Conservation (phyloP, 2,888 invertebrate genomes). For the Troides oblongomaculatus region DNA sequence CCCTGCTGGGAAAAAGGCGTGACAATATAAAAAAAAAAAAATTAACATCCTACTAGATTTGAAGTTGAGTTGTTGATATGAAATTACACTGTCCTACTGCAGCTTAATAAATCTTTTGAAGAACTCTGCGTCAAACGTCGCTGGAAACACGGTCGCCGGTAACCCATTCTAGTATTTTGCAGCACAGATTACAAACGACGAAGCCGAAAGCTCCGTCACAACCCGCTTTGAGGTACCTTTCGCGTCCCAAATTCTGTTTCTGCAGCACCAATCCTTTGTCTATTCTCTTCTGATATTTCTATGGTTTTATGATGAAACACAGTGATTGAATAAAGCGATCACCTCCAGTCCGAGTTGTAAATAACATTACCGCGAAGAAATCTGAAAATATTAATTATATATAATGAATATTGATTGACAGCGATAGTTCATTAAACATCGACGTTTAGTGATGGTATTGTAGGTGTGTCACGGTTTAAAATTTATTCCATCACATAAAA, state of each 20-base stretch:
- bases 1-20: too few relatives aligned
- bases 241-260: not conserved
- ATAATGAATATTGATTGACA: too few relatives aligned
- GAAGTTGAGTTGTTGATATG: not conserved
- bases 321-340: not conserved
- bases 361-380: too few relatives aligned
- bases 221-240: not conserved
- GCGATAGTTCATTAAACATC: too few relatives aligned
- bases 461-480: too few relatives aligned
- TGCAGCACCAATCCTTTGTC: not conserved
- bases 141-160: not conserved
- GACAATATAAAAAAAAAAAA: too few relatives aligned
- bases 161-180: not conserved
- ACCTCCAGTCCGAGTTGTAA: too few relatives aligned
- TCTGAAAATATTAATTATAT: too few relatives aligned
- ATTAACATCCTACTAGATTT: too few relatives aligned
- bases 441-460: too few relatives aligned
- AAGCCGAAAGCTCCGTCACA: not conserved
- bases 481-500: too few relatives aligned
- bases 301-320: not conserved
- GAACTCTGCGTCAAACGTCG: not conserved
- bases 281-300: not conserved
- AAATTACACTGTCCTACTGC: not conserved
- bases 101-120: not conserved
- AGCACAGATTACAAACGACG: not conserved